Conservation (phyloP, 1,140 invertebrate genomes). For the Anagrus nilaparvatae region DNA sequence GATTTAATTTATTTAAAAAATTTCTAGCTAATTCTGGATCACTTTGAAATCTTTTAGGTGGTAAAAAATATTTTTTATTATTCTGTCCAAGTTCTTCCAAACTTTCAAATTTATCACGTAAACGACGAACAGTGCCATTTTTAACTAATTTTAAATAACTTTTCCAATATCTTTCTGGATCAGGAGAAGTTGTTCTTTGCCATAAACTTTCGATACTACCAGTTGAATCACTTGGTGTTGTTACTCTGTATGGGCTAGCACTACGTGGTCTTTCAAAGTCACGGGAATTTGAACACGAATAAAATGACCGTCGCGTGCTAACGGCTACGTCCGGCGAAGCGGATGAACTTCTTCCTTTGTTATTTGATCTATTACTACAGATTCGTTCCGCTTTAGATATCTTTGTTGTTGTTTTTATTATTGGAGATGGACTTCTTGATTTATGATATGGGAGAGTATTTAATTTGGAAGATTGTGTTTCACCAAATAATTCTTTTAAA, state of each 20-base stretch:
- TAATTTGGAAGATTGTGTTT: slow-evolving; percentile 41
- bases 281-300: slow-evolving; percentile 26
- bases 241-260: slow-evolving; percentile 34
- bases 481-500: slow-evolving; percentile 68
- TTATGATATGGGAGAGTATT: slow-evolving; percentile 14
- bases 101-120: slow-evolving; percentile 65
- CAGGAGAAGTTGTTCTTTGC: slow-evolving; percentile 55
- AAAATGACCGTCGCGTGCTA: slow-evolving; percentile 25
- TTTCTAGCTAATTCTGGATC: slow-evolving; percentile 64
- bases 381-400: slow-evolving; percentile 13
- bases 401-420: too few relatives aligned
- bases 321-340: slow-evolving; percentile 26
- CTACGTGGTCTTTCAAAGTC: slow-evolving; percentile 30
- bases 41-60: slow-evolving; percentile 55
- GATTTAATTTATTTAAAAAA: slow-evolving; percentile 39
- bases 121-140: slow-evolving; percentile 61
- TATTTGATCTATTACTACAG: slow-evolving; percentile 13
- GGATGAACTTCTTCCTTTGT: slow-evolving; percentile 30
- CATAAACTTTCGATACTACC: slow-evolving; percentile 55
- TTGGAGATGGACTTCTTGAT: slow-evolving; percentile 25
- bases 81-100: slow-evolving; percentile 41
- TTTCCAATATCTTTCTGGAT: slow-evolving; percentile 57
- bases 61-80: slow-evolving; percentile 22
- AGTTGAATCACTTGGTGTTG: slow-evolving; percentile 31
- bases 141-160: slow-evolving; percentile 59